These are phyloP conservation scores for Anarhynchus alexandrinus DNA, from an alignment of 2,113 vertebrate species.

Conservation along the genomic window DNA sequence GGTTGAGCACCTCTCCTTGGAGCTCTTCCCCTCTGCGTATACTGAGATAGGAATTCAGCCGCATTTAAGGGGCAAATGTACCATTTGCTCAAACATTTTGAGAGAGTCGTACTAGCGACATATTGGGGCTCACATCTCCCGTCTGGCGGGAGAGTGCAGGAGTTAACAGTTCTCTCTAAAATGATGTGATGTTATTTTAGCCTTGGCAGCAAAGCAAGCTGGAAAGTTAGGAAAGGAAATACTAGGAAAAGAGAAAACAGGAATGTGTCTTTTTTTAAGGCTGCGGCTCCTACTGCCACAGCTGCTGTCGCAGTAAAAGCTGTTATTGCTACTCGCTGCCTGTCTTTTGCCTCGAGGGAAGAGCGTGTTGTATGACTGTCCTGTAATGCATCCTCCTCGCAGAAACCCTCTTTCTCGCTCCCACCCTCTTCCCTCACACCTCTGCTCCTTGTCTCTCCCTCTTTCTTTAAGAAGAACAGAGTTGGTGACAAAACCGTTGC, in stretches of 20 bases:
- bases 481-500: background rate
- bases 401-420: background rate
- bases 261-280: slow-evolving; percentile 20
- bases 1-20: background rate
- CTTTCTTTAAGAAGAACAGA: background rate
- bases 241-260: background rate
- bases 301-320: background rate
- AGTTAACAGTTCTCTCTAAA: background rate
- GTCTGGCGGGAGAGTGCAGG: background rate
- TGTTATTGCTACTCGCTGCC: background rate
- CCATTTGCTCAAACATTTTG: background rate
- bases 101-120: background rate
- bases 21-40: background rate
- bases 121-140: background rate
- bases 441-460: background rate
- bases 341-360: background rate
- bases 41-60: rapidly evolving
- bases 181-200: background rate
- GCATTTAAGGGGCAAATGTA: background rate
- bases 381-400: background rate
- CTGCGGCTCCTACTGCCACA: slow-evolving; percentile 4
- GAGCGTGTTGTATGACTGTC: background rate
- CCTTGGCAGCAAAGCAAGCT: slow-evolving; percentile 22
- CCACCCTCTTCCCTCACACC: background rate
- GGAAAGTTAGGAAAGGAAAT: slow-evolving; percentile 5